Percentiles rank a stretch among this genome's conserved stretches.
Evolutionary conservation across 1,140 invertebrate species (phyloP).

Genomic region (Acromyrmex echinatior): DNA sequence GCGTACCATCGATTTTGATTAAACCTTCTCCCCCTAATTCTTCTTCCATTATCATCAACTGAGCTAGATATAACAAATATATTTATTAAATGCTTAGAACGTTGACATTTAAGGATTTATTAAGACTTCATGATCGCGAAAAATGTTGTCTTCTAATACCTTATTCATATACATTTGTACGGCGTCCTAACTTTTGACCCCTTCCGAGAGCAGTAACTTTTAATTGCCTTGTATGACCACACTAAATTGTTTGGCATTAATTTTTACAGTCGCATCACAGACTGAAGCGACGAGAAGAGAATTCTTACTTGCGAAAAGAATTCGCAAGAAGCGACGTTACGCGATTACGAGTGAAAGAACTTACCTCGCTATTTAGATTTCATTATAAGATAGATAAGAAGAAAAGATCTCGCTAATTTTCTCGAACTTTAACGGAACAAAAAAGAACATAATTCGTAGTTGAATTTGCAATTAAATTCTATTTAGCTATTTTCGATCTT

Average conservation of each 20-base stretch:
- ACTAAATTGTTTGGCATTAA: slow-evolving; percentile 35
- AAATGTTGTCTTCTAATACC: neutral
- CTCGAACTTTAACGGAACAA: neutral
- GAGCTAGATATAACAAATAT: neutral
- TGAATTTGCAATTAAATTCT: slow-evolving; percentile 22
- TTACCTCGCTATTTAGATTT: slow-evolving; percentile 11
- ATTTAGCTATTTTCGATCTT: neutral
- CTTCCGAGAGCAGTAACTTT: slow-evolving; percentile 20
- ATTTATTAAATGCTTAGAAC: slow-evolving; percentile 16
- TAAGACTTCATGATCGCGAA: neutral
- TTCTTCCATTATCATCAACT: neutral
- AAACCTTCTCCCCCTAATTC: neutral
- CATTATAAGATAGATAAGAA: neutral
- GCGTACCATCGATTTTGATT: neutral
- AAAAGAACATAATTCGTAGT: neutral
- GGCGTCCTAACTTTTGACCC: neutral
- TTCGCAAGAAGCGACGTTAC: neutral
- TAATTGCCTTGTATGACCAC: neutral
- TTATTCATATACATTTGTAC: neutral
- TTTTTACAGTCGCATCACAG: neutral
- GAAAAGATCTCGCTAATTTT: neutral
- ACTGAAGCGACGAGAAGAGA: neutral
- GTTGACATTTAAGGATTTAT: neutral
- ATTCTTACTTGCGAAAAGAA: neutral
- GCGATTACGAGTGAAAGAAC: neutral